Conservation (phyloP, 64 coral and sea anemone species). For the Pocillopora damicornis region DNA sequence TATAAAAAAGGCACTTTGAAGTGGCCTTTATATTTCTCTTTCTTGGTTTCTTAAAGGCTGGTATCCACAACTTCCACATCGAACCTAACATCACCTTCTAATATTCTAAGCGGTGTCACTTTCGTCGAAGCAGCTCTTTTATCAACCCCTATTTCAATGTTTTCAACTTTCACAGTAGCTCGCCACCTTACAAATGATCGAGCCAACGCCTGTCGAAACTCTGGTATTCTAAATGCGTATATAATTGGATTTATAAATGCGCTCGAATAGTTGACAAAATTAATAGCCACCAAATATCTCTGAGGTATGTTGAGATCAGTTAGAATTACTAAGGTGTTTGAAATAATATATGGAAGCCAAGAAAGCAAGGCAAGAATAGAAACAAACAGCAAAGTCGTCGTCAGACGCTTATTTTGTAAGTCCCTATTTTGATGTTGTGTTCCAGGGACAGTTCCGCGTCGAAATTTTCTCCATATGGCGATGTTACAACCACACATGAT, state of each 20-base stretch:
- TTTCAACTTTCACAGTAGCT: not conserved
- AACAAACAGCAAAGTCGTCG: not conserved
- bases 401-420: not conserved
- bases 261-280: not conserved
- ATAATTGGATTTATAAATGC: not conserved
- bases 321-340: not conserved
- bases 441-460: not conserved
- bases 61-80: not conserved
- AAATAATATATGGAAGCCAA: not conserved
- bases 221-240: not conserved
- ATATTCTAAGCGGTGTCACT: not conserved
- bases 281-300: not conserved
- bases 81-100: not conserved
- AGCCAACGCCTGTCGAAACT: not conserved
- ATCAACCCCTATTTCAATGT: not conserved
- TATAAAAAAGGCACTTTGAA: no score
- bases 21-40: no score
- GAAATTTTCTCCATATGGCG: not conserved
- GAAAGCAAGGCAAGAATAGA: not conserved
- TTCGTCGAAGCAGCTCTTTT: not conserved
- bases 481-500: not conserved
- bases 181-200: not conserved
- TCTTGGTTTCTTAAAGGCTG: not conserved
- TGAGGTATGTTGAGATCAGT: not conserved
- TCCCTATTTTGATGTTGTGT: not conserved